phyloP scores from a whole-genome alignment of 2,113 vertebrate genomes.

The Kobus ellipsiprymnus region DNA sequence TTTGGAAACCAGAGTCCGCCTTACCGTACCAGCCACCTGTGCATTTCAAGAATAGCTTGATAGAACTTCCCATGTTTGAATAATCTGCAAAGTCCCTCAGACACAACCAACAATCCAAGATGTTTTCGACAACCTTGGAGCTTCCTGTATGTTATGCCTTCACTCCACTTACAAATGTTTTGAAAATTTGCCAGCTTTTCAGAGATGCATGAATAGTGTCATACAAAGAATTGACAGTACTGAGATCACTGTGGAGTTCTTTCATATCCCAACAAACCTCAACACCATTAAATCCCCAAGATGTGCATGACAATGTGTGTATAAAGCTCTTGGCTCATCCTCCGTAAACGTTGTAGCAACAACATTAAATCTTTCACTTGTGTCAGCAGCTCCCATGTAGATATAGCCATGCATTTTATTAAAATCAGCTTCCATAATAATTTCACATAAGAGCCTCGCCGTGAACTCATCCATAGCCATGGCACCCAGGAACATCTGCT shows the following conservation, averaged over 20 bases:
- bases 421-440: slow-evolving; percentile 28
- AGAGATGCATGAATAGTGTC: slow-evolving; percentile 53
- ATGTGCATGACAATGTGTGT: slow-evolving; percentile 58
- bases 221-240: slow-evolving; percentile 59
- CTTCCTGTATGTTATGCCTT: slow-evolving; percentile 37
- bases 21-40: neutral
- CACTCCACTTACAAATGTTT: slow-evolving; percentile 40
- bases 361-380: slow-evolving; percentile 44
- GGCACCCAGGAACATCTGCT: neutral
- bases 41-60: neutral
- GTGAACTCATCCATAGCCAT: neutral
- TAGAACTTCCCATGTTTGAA: neutral
- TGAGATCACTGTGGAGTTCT: slow-evolving; percentile 43
- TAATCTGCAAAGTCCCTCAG: neutral
- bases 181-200: slow-evolving; percentile 71
- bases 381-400: slow-evolving; percentile 42
- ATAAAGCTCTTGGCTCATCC: slow-evolving; percentile 60
- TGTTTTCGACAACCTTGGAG: slow-evolving; percentile 29
- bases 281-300: slow-evolving; percentile 55
- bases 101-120: slow-evolving; percentile 11
- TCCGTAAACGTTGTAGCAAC: slow-evolving; percentile 48
- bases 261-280: slow-evolving; percentile 58
- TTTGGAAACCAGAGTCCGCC: neutral
- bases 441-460: neutral
- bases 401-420: slow-evolving; percentile 32